Base-by-base conservation (phyloP, 2,888 invertebrate species). In the Octonoba sinensis region DNA sequence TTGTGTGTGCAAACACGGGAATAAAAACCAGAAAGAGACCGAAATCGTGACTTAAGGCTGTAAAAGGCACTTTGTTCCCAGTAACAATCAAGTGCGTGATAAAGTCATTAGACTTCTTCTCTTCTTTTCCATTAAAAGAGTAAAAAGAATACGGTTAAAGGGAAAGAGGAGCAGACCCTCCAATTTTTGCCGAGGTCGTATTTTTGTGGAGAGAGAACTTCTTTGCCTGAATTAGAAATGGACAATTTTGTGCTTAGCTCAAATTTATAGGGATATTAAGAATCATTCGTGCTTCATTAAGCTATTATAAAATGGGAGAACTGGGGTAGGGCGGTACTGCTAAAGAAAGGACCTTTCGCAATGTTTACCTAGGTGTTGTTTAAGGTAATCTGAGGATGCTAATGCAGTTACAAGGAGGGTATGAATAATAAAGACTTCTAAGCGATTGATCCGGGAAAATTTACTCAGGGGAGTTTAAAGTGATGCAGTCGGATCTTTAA, bases 1-100 rank as follows among this genome's bases (percentile, higher is more conserved):
- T 46, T 36, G 24, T 44, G 18, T 11, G 47, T 13, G 54, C 16
- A 13, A 54, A 24, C 11, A 22, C 24, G 22, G 13, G 16, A 20
- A 47, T 54, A 70, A 20, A 70, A 70, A 71, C n/a, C 24, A 8
- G 15, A 44, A 49, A 16, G 49, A 20, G 20, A 65, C 22, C 13
- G 49, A 36, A 77, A 51, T 77, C 77, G 77, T 77, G 77, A 77
- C 77, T 57, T 15, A 12, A 24, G 44, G 57, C 49, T 64, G 70
- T 67, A 66, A 75, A 74, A 65, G 62, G 76, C 62, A 57, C 57
- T 65, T 65, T 77, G 77, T 71, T 76, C 76, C 47, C 46, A n/a
- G 11, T 64, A 77, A 77, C 77, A 77, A 77, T 77, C 77, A 49
- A 13, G 59, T 49, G 24, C 77, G 77, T 77, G 77, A 77, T 77